Conservation (phyloP, 2,888 invertebrate species). For the Sepioteuthis lessoniana region DNA sequence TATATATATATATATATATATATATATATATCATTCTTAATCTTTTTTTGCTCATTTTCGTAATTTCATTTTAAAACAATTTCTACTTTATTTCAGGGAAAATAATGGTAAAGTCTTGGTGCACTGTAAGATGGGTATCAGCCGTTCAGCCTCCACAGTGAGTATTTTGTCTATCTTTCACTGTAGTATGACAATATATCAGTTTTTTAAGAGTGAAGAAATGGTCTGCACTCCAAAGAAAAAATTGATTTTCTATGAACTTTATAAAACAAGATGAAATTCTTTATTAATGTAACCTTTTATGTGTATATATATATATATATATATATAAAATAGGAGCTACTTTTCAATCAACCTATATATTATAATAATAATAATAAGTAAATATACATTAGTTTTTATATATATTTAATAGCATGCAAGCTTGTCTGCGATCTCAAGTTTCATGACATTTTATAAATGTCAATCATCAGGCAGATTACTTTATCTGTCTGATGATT, state of each 20-base stretch:
- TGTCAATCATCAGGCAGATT: no score
- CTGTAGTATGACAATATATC: neutral
- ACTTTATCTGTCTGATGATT: no score
- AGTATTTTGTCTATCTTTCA: conserved; percentile 59
- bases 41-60: neutral
- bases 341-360: no score
- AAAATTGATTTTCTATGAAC: neutral
- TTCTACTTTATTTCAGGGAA: conserved; percentile 59
- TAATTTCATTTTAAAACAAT: neutral
- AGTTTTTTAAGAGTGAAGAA: neutral
- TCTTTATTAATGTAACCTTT: no score
- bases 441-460: no score
- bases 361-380: no score
- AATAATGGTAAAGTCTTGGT: conserved; percentile 80
- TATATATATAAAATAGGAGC: no score
- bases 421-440: no score
- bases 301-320: no score
- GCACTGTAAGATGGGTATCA: conserved; percentile 99
- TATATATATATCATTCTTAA: neutral
- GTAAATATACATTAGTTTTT: no score
- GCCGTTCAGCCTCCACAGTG: conserved; percentile 97
- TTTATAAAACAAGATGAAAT: neutral
- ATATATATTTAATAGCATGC: no score
- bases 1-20: no score
- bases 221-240: neutral